Base-by-base conservation (phyloP, 2,797 vertebrate genomes). In the Geotria australis region DNA sequence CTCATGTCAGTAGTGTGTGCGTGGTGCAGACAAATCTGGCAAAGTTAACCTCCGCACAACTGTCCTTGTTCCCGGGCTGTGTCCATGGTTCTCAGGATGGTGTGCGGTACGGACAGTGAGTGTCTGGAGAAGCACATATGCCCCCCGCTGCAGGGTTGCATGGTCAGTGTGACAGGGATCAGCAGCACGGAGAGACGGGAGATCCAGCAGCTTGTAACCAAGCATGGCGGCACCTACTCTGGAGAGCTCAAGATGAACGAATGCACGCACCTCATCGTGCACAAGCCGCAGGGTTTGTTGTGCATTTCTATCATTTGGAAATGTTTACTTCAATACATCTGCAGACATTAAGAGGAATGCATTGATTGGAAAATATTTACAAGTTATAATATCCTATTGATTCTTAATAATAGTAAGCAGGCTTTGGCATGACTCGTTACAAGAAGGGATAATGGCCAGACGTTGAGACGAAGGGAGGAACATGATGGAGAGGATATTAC, bases 181-280 rank as follows among this genome's bases (percentile, higher is more conserved):
- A 78, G 76, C 63, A 76, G 69, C 46, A 59, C 67, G 0, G 82
- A 93, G 57, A 81, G 91, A 48, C 89, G 73, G 59, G 76, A 83
- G 60, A 81, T 96, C 9, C 81, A 95, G 65, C 72, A 77, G 6
- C 78, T 91, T 12, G 77, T 84, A 56, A 60, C 74, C 47, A 69
- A 77, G 61, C 79, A 96, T 0, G 86, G 89, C 6, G 89, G 78
- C 46, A 76, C 65, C 2, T 98, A 98, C 60, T 81, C 74, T 0
- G 91, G 88, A n/a, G 83, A 94, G 61, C 74, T 98, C 58, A 94
- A 84, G 68, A 85, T 95, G 80, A 96, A 95, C 2, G 89, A 95
- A 53, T 88, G 85, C 46, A 96, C 91, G 24, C 91, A 98, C 59
- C 88, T 98, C 62, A 83, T 98, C 10, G 91, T 84, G 59, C 77